phyloP scores from a whole-genome alignment of 2,797 vertebrate species.

The Poecilia velifera region DNA sequence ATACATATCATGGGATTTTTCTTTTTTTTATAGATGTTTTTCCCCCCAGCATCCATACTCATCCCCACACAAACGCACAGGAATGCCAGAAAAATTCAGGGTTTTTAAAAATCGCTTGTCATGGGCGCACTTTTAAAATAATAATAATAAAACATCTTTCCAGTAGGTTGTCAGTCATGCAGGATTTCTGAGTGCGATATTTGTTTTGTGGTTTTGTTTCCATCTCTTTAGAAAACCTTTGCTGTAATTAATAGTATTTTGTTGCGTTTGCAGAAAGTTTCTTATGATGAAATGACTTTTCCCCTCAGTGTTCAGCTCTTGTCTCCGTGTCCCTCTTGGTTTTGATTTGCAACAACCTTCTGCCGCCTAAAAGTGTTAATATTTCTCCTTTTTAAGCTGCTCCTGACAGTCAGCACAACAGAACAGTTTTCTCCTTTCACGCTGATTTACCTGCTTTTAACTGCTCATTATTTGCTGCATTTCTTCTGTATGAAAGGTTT shows the following conservation, averaged over 20 bases:
- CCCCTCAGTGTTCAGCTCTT: conserved; percentile 35
- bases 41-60: background rate
- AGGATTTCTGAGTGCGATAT: conserved; percentile 60
- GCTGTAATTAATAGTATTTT: conserved; percentile 61
- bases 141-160: conserved; percentile 33
- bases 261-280: conserved; percentile 63
- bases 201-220: conserved; percentile 61
- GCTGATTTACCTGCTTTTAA: conserved; percentile 13
- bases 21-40: background rate
- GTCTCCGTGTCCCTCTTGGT: conserved; percentile 24
- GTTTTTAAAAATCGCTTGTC: conserved; percentile 68
- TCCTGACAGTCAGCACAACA: conserved; percentile 40
- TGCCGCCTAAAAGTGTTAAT: conserved; percentile 23
- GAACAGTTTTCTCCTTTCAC: background rate
- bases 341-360: conserved; percentile 19
- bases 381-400: conserved; percentile 28
- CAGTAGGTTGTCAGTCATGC: conserved; percentile 68
- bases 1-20: background rate
- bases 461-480: background rate
- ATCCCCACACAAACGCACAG: conserved; percentile 68
- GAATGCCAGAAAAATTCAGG: conserved; percentile 69
- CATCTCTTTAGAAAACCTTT: conserved; percentile 58
- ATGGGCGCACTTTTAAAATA: conserved; percentile 54
- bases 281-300: conserved; percentile 61
- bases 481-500: background rate